phyloP scores from a whole-genome alignment of 2,797 vertebrate species.

The Darevskia nairensis region DNA sequence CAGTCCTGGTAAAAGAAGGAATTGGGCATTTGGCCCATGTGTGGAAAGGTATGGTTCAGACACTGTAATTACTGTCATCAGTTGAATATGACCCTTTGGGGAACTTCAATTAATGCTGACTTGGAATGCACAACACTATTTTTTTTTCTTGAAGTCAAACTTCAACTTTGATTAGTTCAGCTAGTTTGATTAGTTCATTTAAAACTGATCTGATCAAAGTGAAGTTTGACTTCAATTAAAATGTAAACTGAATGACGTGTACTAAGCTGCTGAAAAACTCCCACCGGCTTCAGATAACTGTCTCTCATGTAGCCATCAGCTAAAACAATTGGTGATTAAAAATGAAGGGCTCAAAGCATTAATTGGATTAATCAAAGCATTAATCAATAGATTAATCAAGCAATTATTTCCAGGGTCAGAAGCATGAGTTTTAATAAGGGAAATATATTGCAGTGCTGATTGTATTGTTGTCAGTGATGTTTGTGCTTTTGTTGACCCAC shows the following conservation, averaged over 20 bases:
- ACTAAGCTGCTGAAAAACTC: slow-evolving; percentile 17
- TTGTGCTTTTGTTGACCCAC: not conserved
- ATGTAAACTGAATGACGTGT: slow-evolving; percentile 32
- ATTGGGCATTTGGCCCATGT: not conserved
- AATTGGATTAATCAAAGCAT: slow-evolving; percentile 33
- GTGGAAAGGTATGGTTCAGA: not conserved
- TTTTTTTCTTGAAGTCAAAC: slow-evolving; percentile 25
- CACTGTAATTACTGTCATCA: not conserved
- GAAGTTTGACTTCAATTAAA: slow-evolving; percentile 40
- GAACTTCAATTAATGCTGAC: slow-evolving; percentile 23
- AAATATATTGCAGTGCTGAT: not conserved
- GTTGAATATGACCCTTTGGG: not conserved
- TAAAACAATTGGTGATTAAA: slow-evolving; percentile 32
- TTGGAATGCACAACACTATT: slow-evolving; percentile 17
- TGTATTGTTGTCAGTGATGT: not conserved
- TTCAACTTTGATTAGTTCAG: slow-evolving; percentile 42
- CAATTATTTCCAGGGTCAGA: slow-evolving; percentile 22
- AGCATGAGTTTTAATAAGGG: not conserved
- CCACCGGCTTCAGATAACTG: not conserved
- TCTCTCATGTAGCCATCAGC: not conserved
- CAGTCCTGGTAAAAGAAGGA: not conserved
- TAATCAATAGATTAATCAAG: slow-evolving; percentile 35
- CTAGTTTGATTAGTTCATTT: slow-evolving; percentile 47
- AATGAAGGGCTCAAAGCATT: slow-evolving; percentile 19
- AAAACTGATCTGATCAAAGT: slow-evolving; percentile 40